Percentiles rank a stretch among this genome's conserved stretches.
phyloP scores from a whole-genome alignment of 2,797 vertebrate species.

The Diceros bicornis region DNA sequence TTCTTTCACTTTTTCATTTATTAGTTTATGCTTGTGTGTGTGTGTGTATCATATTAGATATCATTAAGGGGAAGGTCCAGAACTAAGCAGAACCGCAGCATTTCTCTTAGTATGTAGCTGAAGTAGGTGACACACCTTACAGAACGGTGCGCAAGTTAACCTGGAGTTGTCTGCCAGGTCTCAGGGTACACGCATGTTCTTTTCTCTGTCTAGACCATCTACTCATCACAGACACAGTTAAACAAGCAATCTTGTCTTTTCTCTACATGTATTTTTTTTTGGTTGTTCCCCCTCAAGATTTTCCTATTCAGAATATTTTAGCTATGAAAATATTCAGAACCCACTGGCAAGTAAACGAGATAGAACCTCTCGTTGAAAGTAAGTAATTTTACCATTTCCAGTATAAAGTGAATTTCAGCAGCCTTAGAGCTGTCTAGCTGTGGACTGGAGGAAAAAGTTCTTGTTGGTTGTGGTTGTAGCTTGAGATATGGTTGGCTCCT shows the following conservation, averaged over 20 bases:
- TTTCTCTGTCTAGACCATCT: not conserved
- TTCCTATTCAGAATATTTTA: slow-evolving; percentile 32
- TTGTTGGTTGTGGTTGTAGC: not conserved
- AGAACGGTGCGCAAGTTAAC: accelerated
- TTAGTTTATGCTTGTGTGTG: not conserved
- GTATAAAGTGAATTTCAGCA: not conserved
- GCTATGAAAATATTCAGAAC: slow-evolving; percentile 42
- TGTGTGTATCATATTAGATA: not conserved
- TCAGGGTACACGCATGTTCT: not conserved
- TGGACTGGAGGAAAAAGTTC: not conserved
- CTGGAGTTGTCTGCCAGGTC: accelerated
- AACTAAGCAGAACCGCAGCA: not conserved
- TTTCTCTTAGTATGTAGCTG: not conserved
- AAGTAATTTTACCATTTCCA: not conserved
- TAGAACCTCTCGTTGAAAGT: slow-evolving; percentile 16
- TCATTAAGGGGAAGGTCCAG: not conserved
- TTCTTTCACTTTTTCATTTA: not conserved
- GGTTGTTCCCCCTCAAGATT: not conserved
- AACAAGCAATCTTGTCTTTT: not conserved
- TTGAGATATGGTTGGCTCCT: not conserved
- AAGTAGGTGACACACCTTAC: no score
- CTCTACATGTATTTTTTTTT: not conserved
- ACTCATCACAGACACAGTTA: not conserved
- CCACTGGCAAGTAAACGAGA: not conserved
- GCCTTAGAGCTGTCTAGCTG: not conserved